phyloP scores from a whole-genome alignment of 1,140 invertebrate species.

The Cheumatopsyche charites region DNA sequence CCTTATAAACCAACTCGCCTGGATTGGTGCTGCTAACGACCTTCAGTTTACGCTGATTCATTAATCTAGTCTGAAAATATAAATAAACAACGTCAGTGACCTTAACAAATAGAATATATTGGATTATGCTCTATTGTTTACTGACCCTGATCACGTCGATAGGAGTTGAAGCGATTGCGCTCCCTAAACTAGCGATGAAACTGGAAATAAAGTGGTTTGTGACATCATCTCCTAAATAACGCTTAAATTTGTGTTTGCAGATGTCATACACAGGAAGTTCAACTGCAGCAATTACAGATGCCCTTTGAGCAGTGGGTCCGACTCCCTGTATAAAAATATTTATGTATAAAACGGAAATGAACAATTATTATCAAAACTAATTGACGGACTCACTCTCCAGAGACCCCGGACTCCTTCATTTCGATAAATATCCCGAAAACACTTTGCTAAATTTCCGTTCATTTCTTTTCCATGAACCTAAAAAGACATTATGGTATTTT shows the following conservation, averaged over 20 bases:
- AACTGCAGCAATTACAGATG: conserved; percentile 89
- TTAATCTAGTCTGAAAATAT: conserved; percentile 82
- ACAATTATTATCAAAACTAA: conserved; percentile 5
- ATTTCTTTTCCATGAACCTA: conserved; percentile 57
- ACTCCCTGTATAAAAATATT: conserved; percentile 70
- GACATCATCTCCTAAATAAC: conserved; percentile 76
- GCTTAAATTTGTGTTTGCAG: conserved; percentile 80
- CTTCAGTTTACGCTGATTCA: conserved; percentile 82
- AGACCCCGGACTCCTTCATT: conserved; percentile 83
- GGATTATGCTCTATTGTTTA: conserved; percentile 47
- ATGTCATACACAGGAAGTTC: conserved; percentile 94
- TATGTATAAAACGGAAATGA: not conserved
- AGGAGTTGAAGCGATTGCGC: conserved; percentile 91
- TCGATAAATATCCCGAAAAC: conserved; percentile 79
- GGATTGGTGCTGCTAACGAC: conserved; percentile 56
- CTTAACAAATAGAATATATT: not conserved
- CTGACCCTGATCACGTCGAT: conserved; percentile 93
- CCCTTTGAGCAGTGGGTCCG: conserved; percentile 87
- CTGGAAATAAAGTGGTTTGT: conserved; percentile 91
- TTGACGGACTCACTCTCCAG: conserved; percentile 74
- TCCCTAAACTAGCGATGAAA: conserved; percentile 89
- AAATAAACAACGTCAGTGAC: not conserved
- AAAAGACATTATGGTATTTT: too few species aligned
- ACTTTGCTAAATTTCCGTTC: conserved; percentile 68
- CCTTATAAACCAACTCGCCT: conserved; percentile 71